A percentile compares a stretch with the other conserved stretches of the same genome.
Conservation (phyloP, 2,888 invertebrate species). For the Crematogaster levior region DNA sequence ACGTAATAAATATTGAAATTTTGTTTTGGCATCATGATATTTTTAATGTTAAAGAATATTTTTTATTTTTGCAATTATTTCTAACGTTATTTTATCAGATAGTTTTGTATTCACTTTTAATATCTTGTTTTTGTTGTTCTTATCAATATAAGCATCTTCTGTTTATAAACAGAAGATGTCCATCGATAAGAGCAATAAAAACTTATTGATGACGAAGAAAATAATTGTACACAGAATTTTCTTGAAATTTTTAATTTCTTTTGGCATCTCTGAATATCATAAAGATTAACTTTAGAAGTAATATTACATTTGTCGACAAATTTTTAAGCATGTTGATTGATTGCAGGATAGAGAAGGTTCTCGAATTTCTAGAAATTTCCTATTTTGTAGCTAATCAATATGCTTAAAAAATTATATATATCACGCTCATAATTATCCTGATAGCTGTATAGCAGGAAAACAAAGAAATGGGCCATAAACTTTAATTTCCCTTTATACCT, state of each 20-base stretch:
- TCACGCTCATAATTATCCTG: not conserved
- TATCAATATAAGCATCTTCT: not conserved
- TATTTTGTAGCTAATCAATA: too few species aligned
- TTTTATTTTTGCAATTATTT: not conserved
- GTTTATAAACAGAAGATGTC: not conserved
- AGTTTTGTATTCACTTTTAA: conserved; percentile 5
- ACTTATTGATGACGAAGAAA: not conserved
- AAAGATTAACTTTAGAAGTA: not conserved
- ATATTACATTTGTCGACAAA: too few species aligned
- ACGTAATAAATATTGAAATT: not conserved
- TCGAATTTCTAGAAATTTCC: too few species aligned
- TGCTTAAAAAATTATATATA: too few species aligned
- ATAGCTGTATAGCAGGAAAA: not conserved
- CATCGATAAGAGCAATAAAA: not conserved
- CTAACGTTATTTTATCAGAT: not conserved
- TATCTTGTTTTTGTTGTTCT: conserved; percentile 7
- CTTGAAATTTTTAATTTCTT: not conserved
- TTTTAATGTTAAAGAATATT: not conserved
- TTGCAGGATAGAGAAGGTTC: too few species aligned
- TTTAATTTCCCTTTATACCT: conserved; percentile 24
- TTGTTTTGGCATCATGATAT: not conserved
- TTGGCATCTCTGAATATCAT: not conserved
- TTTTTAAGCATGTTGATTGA: too few species aligned
- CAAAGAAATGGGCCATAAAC: not conserved
- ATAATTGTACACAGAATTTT: not conserved